Evolutionary conservation across 2,888 invertebrate genomes (phyloP).

Genomic region (Tromatobia lineatoria): DNA sequence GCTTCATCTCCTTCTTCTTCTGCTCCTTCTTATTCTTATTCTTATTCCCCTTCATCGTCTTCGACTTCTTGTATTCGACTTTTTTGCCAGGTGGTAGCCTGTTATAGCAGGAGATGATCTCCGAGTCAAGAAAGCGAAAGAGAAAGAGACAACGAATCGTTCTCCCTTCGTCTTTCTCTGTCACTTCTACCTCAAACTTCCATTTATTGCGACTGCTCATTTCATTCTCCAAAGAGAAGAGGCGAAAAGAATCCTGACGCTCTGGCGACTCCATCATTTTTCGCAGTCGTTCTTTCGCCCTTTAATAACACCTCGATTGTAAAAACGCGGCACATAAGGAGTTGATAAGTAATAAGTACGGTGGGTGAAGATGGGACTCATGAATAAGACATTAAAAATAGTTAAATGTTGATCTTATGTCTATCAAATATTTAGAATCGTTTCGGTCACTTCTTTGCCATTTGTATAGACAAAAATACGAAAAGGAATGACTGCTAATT

Average conservation of each 20-base stretch:
- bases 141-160: slow-evolving; percentile 66
- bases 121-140: slow-evolving; percentile 74
- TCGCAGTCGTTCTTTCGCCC: slow-evolving; percentile 70
- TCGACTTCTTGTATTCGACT: slow-evolving; percentile 78
- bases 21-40: slow-evolving; percentile 14
- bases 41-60: slow-evolving; percentile 13
- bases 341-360: slow-evolving; percentile 60
- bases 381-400: neutral
- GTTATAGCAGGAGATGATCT: slow-evolving; percentile 84
- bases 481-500: slow-evolving; percentile 74
- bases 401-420: neutral
- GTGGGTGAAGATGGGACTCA: slow-evolving; percentile 3
- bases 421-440: neutral
- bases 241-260: slow-evolving; percentile 40
- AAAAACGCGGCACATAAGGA: slow-evolving; percentile 76
- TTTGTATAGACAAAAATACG: neutral
- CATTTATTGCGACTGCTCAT: slow-evolving; percentile 72
- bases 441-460: neutral
- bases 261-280: slow-evolving; percentile 78
- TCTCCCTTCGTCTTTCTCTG: slow-evolving; percentile 63
- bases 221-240: slow-evolving; percentile 58
- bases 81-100: slow-evolving; percentile 85
- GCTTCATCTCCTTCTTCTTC: slow-evolving; percentile 32
- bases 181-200: slow-evolving; percentile 70
- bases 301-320: slow-evolving; percentile 73